Conservation (phyloP, 2,113 vertebrate genomes). For the Etheostoma cragini region DNA sequence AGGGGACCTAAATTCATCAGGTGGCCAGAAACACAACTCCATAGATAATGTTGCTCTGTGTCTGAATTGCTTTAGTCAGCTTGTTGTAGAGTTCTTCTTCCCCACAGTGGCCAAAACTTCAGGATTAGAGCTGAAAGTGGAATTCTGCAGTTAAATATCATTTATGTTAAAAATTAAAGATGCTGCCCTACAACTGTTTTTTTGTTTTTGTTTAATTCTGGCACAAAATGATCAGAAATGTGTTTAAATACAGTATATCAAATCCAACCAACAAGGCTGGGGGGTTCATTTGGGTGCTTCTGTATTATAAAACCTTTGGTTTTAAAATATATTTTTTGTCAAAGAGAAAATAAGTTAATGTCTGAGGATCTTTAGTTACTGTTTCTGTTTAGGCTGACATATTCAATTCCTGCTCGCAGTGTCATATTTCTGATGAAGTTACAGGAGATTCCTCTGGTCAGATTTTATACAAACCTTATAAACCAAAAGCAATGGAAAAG, state of each 20-base stretch:
- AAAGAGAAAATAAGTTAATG: background rate
- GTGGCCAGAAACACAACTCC: background rate
- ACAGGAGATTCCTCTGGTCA: background rate
- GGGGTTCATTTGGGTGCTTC: background rate
- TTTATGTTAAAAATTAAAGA: background rate
- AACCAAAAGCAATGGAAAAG: background rate
- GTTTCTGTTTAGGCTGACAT: conserved; percentile 14
- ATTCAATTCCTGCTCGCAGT: background rate
- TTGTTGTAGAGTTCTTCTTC: background rate
- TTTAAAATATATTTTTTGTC: background rate
- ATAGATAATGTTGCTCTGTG: background rate
- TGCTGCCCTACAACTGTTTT: too few relatives aligned
- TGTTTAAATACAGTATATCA: background rate
- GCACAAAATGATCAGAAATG: background rate
- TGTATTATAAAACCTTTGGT: background rate
- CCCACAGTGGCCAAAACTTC: too few relatives aligned
- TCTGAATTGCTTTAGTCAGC: background rate
- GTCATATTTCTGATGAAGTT: background rate
- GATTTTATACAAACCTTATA: background rate
- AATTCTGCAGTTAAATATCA: background rate
- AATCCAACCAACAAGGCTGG: background rate
- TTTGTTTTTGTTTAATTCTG: too few relatives aligned
- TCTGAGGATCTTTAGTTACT: background rate
- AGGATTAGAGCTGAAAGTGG: background rate
- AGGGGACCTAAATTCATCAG: background rate